A percentile compares a stretch with the other conserved stretches of the same genome.
These are phyloP conservation scores for Staurois parvus DNA, from an alignment of 2,797 vertebrate species.

Conservation along the genomic window DNA sequence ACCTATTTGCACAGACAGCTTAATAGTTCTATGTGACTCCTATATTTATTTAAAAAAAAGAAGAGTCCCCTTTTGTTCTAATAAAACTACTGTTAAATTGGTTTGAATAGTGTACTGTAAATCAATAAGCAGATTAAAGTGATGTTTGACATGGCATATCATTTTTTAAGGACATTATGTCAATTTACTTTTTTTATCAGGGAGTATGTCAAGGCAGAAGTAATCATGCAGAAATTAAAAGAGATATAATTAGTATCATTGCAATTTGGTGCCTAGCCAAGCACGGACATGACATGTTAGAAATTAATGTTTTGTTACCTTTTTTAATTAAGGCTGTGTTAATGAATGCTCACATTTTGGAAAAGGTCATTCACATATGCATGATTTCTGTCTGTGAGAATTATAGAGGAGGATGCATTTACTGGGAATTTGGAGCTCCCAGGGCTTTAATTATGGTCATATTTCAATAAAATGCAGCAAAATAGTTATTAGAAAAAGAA, in stretches of 20 bases:
- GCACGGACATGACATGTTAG: background rate
- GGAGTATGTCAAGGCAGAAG: background rate
- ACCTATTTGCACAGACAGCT: too few relatives aligned
- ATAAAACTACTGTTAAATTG: too few relatives aligned
- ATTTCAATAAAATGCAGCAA: background rate
- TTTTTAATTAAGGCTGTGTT: background rate
- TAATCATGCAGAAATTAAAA: conserved; percentile 19
- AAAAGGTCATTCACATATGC: background rate
- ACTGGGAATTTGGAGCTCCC: background rate
- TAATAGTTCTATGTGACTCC: too few relatives aligned
- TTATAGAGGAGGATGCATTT: background rate
- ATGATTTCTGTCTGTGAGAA: background rate
- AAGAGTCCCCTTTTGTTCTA: too few relatives aligned
- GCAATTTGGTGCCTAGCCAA: background rate
- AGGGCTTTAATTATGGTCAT: background rate
- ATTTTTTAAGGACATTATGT: conserved; percentile 1
- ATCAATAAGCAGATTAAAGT: too few relatives aligned
- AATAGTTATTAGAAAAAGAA: background rate
- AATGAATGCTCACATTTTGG: background rate
- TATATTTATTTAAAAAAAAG: too few relatives aligned
- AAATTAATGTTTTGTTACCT: conserved; percentile 16
- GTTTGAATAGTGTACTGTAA: too few relatives aligned
- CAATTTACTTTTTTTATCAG: background rate
- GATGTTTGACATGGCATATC: background rate
- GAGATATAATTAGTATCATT: conserved; percentile 22